phyloP scores from a whole-genome alignment of 2,888 invertebrate genomes.

The Homarus gammarus region DNA sequence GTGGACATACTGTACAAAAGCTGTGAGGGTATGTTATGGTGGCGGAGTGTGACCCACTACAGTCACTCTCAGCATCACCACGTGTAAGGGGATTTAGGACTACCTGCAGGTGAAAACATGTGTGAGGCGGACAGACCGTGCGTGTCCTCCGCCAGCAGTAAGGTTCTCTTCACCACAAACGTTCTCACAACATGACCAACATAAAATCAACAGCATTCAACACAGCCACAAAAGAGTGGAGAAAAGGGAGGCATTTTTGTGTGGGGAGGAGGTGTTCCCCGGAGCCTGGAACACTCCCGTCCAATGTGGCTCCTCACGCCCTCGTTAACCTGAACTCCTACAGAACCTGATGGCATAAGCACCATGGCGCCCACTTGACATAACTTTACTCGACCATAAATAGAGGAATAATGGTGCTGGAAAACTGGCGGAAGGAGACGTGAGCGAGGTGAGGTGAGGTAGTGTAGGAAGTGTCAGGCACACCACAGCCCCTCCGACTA shows the following conservation, averaged over 20 bases:
- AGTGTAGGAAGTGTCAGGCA: not conserved
- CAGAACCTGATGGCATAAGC: not conserved
- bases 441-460: not conserved
- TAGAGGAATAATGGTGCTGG: not conserved
- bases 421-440: not conserved
- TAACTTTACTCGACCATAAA: not conserved
- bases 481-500: not conserved
- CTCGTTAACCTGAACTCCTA: not conserved
- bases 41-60: no score
- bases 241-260: not conserved
- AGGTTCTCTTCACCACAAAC: not conserved
- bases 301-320: not conserved
- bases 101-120: not conserved
- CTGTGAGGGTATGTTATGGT: no score
- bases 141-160: not conserved
- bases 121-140: not conserved
- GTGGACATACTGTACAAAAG: no score
- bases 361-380: not conserved
- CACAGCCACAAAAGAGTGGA: not conserved
- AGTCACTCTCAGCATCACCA: no score
- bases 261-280: not conserved
- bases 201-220: not conserved
- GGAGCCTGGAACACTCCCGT: not conserved
- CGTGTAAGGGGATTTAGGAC: not conserved
- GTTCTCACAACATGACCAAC: not conserved